Percentiles rank a stretch among this genome's conserved stretches.
These are phyloP conservation scores for Callospermophilus lateralis DNA, from an alignment of 2,113 vertebrate species.

Conservation along the genomic window DNA sequence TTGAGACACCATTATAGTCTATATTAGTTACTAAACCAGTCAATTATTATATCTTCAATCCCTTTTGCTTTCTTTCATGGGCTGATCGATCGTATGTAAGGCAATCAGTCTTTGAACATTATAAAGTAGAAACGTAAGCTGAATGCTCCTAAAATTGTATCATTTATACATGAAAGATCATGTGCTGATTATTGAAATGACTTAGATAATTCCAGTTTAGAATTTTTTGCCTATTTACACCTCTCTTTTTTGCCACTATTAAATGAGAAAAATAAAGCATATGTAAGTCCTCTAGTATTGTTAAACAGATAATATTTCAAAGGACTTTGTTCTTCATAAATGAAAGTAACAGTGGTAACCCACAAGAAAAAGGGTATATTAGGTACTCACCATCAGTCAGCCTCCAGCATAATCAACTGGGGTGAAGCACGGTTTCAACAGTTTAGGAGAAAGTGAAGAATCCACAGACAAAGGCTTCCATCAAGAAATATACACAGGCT, in stretches of 20 bases:
- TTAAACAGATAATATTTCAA: background rate
- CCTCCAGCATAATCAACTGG: background rate
- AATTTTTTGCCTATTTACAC: background rate
- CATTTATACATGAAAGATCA: background rate
- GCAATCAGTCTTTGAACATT: background rate
- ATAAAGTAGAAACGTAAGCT: conserved; percentile 21
- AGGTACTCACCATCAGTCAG: background rate
- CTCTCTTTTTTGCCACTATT: background rate
- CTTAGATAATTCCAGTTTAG: background rate
- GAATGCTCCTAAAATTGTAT: background rate
- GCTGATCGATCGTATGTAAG: background rate
- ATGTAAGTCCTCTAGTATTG: background rate
- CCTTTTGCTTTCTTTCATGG: background rate
- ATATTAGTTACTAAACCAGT: background rate
- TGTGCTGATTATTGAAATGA: background rate
- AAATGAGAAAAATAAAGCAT: background rate
- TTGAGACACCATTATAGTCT: background rate
- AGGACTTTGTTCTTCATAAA: background rate
- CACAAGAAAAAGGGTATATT: background rate
- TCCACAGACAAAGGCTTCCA: background rate
- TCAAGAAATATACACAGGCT: background rate
- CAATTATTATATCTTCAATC: background rate
- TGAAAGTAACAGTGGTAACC: background rate
- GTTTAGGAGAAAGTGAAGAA: background rate
- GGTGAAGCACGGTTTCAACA: background rate